These are phyloP conservation scores for Branchellion lobata DNA, from an alignment of 2,888 invertebrate species.

Conservation along the genomic window DNA sequence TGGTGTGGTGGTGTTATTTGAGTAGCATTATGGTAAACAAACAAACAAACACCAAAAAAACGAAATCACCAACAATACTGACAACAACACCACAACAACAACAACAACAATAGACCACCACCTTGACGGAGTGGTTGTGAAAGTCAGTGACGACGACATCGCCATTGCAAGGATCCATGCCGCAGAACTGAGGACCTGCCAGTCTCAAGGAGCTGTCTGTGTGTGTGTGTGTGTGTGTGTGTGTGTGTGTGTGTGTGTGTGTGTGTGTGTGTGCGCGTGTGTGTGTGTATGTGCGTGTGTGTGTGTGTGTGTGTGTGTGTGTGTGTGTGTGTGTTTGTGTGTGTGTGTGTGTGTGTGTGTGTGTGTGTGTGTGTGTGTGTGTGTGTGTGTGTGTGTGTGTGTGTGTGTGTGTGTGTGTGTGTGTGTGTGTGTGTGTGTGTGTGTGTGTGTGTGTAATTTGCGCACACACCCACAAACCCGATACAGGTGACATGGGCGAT, in stretches of 20 bases:
- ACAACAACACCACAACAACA: too few species aligned
- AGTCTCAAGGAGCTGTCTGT: slow-evolving; percentile 63
- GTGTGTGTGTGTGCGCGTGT: slow-evolving; percentile 31
- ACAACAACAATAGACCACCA: too few species aligned
- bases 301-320: slow-evolving; percentile 6
- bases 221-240: slow-evolving; percentile 54
- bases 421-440: slow-evolving; percentile 31
- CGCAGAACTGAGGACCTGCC: slow-evolving; percentile 67
- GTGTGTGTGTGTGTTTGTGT: slow-evolving; percentile 13
- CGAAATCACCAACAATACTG: not conserved
- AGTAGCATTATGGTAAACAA: not conserved
- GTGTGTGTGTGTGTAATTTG: slow-evolving; percentile 30
- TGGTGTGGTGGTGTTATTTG: too few species aligned
- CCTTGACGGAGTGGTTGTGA: slow-evolving; percentile 64
- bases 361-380: slow-evolving; percentile 3
- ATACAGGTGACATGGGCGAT: too few species aligned
- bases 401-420: slow-evolving; percentile 27
- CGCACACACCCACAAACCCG: too few species aligned
- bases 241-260: slow-evolving; percentile 32
- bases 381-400: not conserved
- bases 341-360: slow-evolving; percentile 15
- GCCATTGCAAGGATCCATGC: slow-evolving; percentile 63
- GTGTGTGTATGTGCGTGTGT: slow-evolving; percentile 8
- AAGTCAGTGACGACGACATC: slow-evolving; percentile 66
- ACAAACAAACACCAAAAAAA: not conserved